Conservation (phyloP, 2,888 invertebrate genomes). For the Rhopalosiphum nymphaeae region DNA sequence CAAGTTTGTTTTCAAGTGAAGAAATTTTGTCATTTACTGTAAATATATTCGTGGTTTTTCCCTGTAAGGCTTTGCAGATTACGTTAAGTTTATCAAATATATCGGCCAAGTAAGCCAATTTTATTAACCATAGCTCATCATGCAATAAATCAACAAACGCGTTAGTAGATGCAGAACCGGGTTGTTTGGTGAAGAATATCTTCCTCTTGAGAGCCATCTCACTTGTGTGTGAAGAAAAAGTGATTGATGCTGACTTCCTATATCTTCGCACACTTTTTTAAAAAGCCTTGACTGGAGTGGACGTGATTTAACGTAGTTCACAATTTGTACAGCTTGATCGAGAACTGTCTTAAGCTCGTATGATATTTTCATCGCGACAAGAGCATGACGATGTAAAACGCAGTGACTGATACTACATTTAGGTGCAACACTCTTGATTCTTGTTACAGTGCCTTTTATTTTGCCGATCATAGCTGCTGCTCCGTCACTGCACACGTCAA, state of each 20-base stretch:
- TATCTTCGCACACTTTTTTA: slow-evolving; percentile 66
- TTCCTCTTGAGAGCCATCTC: slow-evolving; percentile 66
- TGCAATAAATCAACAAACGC: slow-evolving; percentile 40
- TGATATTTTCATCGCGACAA: slow-evolving; percentile 48
- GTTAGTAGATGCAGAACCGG: neutral
- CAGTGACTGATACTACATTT: slow-evolving; percentile 52
- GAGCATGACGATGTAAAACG: slow-evolving; percentile 42
- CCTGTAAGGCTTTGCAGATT: slow-evolving; percentile 63
- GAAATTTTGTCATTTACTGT: neutral
- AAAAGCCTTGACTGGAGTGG: slow-evolving; percentile 66
- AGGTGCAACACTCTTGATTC: slow-evolving; percentile 50
- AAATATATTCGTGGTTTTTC: slow-evolving; percentile 6
- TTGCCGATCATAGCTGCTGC: slow-evolving; percentile 51
- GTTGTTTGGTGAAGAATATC: slow-evolving; percentile 36
- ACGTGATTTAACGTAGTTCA: slow-evolving; percentile 67
- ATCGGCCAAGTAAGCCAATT: slow-evolving; percentile 65
- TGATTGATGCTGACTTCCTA: slow-evolving; percentile 64
- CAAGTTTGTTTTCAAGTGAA: slow-evolving; percentile 36
- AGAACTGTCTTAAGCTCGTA: slow-evolving; percentile 49
- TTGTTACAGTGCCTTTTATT: slow-evolving; percentile 46
- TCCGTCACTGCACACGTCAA: slow-evolving; percentile 68
- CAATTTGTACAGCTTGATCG: slow-evolving; percentile 64
- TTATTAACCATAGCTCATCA: slow-evolving; percentile 63
- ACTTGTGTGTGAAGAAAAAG: slow-evolving; percentile 66
- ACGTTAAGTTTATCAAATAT: slow-evolving; percentile 65